Base-by-base conservation (phyloP, 2,888 invertebrate species). In the Drosophila subsilvestris region DNA sequence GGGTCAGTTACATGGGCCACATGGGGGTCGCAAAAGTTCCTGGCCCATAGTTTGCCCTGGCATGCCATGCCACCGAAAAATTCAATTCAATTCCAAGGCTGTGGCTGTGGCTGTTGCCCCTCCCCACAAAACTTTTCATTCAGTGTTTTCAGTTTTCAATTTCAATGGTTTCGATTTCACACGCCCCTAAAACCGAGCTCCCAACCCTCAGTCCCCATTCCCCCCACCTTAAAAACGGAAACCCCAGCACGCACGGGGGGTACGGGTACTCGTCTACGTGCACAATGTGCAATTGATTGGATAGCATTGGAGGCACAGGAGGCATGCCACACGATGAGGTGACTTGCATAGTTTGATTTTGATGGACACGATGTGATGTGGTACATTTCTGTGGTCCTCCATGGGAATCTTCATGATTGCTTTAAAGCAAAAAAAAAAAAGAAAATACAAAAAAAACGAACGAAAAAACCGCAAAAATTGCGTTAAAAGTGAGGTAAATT, bases 111-210 rank as follows among this genome's bases (percentile, higher is more conserved):
- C 22, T 22, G 22, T 22, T 22, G 22, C 14, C 37, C 12, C n/a
- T n/a, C 5, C 37, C 63, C 77, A 43, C 75, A 78, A 75, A 83
- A 84, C 63, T 87, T 81, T 84, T 75, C 88, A 87, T 79, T 78
- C 79, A 73, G 75, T 59, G 74, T 74, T 84, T 84, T 84, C 88
- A 79, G 79, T 75, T 84, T 84, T 84, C 88, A 82, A 79, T 84
- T 84, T 87, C 73, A 79, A 72, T 79, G 74, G 82, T 81, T 85
- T 84, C 83, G 82, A 85, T 84, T 87, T 84, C 83, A 78, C 83
- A 84, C 87, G 87, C 79, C 74, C 67, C 57, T 37, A 22, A 44
- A 69, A 18, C 32, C 32, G 20, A 10, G 12, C 54, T n/a, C 12
- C 20, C 44, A 25, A 37, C 29, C 55, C 27, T 8, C 14, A 37